Evolutionary conservation across 2,797 vertebrate genomes (phyloP).

Genomic region (Champsocephalus esox): DNA sequence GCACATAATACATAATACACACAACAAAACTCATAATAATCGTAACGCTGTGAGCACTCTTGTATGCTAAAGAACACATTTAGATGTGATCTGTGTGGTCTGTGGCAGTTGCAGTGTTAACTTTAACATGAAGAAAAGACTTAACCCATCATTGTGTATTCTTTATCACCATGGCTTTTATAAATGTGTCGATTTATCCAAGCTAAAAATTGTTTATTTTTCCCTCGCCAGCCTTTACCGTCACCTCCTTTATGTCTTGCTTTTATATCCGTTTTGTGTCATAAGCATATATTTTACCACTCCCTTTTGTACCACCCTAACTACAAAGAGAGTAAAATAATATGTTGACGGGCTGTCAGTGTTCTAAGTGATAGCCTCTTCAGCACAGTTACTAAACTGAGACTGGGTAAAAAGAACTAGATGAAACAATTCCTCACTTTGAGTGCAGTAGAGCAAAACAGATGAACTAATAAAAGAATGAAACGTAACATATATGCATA

Average conservation of each 20-base stretch:
- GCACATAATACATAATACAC: not conserved
- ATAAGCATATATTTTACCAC: not conserved
- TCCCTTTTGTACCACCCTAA: not conserved
- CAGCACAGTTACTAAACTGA: not conserved
- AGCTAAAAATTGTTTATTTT: not conserved
- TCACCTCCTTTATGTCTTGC: not conserved
- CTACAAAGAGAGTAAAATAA: not conserved
- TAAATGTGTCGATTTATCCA: slow-evolving; percentile 5
- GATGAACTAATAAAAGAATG: not conserved
- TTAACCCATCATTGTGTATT: slow-evolving; percentile 2
- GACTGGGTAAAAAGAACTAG: not conserved
- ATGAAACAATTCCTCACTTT: not conserved
- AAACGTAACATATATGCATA: not conserved
- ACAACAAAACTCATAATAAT: not conserved
- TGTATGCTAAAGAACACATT: slow-evolving; percentile 13
- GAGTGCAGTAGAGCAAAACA: not conserved
- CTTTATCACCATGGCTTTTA: not conserved
- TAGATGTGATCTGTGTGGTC: not conserved
- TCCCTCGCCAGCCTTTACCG: not conserved
- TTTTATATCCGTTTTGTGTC: not conserved
- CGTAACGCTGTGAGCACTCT: slow-evolving; percentile 15
- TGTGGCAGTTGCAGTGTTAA: slow-evolving; percentile 12
- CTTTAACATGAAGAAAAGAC: slow-evolving; percentile 21
- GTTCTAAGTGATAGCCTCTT: not conserved
- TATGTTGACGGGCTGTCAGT: not conserved